Evolutionary conservation across 2,113 vertebrate species (phyloP).

Genomic region (Trichomycterus rosablanca): DNA sequence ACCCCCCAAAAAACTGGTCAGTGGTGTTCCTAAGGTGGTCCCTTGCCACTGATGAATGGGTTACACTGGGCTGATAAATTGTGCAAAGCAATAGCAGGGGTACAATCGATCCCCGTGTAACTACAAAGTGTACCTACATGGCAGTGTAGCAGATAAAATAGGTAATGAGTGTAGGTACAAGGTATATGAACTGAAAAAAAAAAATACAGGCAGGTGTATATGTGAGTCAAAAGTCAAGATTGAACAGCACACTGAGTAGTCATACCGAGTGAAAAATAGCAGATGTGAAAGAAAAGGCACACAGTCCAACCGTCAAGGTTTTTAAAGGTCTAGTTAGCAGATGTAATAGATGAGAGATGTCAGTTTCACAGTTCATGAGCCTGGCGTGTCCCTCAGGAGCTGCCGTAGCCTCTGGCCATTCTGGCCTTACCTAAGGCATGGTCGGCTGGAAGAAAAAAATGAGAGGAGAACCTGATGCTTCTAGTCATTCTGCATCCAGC

Average conservation of each 20-base stretch:
- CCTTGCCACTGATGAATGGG: no score
- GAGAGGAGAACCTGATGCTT: constrained; percentile 84
- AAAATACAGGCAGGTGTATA: constrained; percentile 32
- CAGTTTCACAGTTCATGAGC: constrained; percentile 98
- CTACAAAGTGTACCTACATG: neutral
- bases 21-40: no score
- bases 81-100: no score
- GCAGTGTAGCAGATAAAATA: neutral
- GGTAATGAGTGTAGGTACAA: neutral
- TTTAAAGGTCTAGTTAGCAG: constrained; percentile 99
- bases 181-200: neutral
- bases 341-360: constrained; percentile 99
- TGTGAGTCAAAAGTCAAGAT: constrained; percentile 52
- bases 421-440: constrained; percentile 98
- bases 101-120: neutral
- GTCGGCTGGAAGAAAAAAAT: constrained; percentile 77
- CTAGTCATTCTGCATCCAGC: constrained; percentile 98
- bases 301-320: constrained; percentile 86
- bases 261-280: constrained; percentile 57
- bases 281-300: constrained; percentile 55
- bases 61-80: no score
- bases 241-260: constrained; percentile 56
- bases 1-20: no score
- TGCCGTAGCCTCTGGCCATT: constrained; percentile 97
- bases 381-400: constrained; percentile 87